Evolutionary conservation across 1,140 invertebrate genomes (phyloP).

Genomic region (Neodiprion pinetum): DNA sequence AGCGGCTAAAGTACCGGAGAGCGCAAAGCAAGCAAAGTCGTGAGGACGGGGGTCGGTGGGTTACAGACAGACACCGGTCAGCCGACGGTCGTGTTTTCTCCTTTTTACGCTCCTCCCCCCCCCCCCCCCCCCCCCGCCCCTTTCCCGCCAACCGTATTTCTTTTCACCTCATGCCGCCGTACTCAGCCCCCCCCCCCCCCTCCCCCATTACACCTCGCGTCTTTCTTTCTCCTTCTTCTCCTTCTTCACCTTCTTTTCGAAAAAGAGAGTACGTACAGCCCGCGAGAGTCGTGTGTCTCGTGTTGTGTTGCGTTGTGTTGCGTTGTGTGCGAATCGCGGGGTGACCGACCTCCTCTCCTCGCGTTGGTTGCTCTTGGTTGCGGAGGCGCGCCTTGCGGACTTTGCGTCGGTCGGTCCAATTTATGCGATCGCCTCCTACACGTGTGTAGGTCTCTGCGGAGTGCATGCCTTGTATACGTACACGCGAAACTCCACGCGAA

Average conservation of each 20-base stretch:
- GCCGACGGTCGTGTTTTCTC: conserved; percentile 12
- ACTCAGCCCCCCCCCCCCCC: neutral
- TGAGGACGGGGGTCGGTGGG: too few species aligned
- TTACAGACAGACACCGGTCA: neutral
- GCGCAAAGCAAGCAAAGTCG: too few species aligned
- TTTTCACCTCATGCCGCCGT: neutral
- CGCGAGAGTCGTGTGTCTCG: too few species aligned
- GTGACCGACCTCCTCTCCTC: conserved; percentile 45
- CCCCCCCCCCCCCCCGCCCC: neutral
- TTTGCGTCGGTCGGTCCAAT: neutral
- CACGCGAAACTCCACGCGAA: too few species aligned
- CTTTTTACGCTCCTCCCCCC: conserved; percentile 7
- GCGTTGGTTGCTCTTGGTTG: conserved; percentile 11
- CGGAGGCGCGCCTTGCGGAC: neutral
- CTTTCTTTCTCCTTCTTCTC: conserved; percentile 12
- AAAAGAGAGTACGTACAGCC: too few species aligned
- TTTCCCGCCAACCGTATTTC: neutral
- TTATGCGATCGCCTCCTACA: neutral
- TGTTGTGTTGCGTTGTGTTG: too few species aligned
- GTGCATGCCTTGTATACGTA: too few species aligned
- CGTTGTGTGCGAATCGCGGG: conserved; percentile 30
- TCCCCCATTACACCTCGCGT: neutral
- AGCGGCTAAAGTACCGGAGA: neutral
- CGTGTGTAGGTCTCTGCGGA: too few species aligned
- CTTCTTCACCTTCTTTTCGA: conserved; percentile 11